Conservation (phyloP, 2,797 vertebrate species). For the Odontamblyopus lacepedii region DNA sequence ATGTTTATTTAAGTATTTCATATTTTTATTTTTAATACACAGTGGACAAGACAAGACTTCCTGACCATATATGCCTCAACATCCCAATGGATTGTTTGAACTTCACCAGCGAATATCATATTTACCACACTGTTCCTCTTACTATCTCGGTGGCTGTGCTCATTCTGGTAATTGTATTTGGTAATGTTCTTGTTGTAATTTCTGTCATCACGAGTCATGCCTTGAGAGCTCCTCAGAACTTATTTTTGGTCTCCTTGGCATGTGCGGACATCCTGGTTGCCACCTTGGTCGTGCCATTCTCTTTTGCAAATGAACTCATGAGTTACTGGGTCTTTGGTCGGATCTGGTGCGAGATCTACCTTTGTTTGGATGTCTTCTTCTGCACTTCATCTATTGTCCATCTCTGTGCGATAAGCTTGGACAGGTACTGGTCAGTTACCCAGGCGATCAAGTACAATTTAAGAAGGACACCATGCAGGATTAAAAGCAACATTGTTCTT, state of each 20-base stretch:
- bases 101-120: conserved; percentile 71
- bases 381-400: conserved; percentile 97
- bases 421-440: conserved; percentile 93
- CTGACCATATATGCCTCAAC: conserved; percentile 25
- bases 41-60: conserved; percentile 46
- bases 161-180: conserved; percentile 90
- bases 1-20: background rate
- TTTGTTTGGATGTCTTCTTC: conserved; percentile 96
- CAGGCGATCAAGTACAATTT: conserved; percentile 90
- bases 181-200: conserved; percentile 93
- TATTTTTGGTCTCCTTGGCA: conserved; percentile 95
- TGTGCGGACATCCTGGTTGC: conserved; percentile 95
- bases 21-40: conserved; percentile 21
- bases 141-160: conserved; percentile 87
- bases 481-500: conserved; percentile 86
- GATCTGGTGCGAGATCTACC: conserved; percentile 95
- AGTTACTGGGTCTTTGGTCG: conserved; percentile 95
- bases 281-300: conserved; percentile 95
- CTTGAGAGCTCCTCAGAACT: conserved; percentile 93
- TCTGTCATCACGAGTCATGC: conserved; percentile 91
- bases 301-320: conserved; percentile 94
- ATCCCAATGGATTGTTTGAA: conserved; percentile 81
- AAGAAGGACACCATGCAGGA: conserved; percentile 87
- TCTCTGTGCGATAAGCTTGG: conserved; percentile 94
- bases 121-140: conserved; percentile 70